These are phyloP conservation scores for Chydorus sphaericus DNA, from an alignment of 2,888 invertebrate species.

Conservation along the genomic window DNA sequence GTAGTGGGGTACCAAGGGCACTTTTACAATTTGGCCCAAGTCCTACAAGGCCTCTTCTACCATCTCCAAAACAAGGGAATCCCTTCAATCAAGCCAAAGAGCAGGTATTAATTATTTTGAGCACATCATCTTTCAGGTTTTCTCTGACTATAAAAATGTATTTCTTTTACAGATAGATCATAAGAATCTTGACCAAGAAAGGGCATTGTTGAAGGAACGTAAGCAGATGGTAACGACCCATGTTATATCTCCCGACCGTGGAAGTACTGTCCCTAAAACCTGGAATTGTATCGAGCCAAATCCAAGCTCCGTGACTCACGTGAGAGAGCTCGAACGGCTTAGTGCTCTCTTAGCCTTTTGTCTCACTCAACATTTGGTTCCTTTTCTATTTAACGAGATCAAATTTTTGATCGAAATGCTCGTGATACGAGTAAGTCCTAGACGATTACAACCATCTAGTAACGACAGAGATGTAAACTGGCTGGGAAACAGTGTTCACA, in stretches of 20 bases:
- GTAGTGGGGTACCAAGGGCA: not conserved
- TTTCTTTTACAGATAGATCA: too few species aligned
- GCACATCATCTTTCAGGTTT: too few species aligned
- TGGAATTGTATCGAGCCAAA: not conserved
- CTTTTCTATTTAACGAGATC: not conserved
- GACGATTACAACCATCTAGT: not conserved
- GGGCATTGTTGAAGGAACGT: conserved; percentile 5
- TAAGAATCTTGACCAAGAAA: conserved; percentile 8
- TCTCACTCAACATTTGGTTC: not conserved
- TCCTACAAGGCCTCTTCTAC: not conserved
- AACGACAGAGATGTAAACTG: not conserved
- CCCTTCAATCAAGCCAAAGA: conserved; percentile 6
- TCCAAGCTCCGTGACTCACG: not conserved
- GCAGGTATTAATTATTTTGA: too few species aligned
- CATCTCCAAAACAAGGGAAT: not conserved
- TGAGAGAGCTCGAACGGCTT: not conserved
- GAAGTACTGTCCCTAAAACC: not conserved
- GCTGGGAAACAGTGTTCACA: conserved; percentile 25
- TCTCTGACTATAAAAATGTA: too few species aligned
- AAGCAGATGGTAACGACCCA: not conserved
- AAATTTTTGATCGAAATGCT: conserved; percentile 5
- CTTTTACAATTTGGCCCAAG: not conserved
- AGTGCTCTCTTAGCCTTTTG: conserved; percentile 1
- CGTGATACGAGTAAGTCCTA: not conserved
- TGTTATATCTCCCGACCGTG: not conserved